phyloP scores from a whole-genome alignment of 53 echinoderm and acorn worm species.

The Astropecten irregularis region DNA sequence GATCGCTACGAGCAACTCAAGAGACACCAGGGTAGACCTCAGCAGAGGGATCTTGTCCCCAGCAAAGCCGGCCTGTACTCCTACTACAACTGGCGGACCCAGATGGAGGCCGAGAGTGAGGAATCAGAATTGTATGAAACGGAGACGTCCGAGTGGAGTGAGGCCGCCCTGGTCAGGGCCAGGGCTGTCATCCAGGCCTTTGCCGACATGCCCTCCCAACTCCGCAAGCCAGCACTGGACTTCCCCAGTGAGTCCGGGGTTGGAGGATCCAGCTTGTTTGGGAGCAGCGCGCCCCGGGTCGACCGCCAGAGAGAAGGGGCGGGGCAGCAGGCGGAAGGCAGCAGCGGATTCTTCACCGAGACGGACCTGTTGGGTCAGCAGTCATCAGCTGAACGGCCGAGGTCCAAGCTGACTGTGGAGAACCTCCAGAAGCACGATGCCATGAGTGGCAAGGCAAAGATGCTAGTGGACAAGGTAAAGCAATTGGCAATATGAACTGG shows the following conservation, averaged over 20 bases:
- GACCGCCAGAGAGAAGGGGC: slow-evolving; percentile 2
- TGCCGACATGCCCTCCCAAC: slow-evolving; percentile 18
- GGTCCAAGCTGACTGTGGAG: slow-evolving; percentile 73
- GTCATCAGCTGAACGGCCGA: slow-evolving; percentile 21
- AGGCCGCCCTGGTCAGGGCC: slow-evolving; percentile 16
- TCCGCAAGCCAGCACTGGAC: slow-evolving; percentile 3
- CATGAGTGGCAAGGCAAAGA: slow-evolving; percentile 49
- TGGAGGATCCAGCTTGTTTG: slow-evolving; percentile 54
- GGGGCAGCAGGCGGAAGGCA: slow-evolving; percentile 52
- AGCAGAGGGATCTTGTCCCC: slow-evolving; percentile 52
- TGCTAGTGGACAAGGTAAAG: neutral
- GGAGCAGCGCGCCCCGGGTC: slow-evolving; percentile 47
- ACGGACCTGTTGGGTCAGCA: slow-evolving; percentile 31
- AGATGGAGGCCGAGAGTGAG: neutral
- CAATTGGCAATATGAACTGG: neutral
- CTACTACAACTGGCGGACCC: slow-evolving; percentile 53
- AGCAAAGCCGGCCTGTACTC: slow-evolving; percentile 54
- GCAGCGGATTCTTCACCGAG: slow-evolving; percentile 73
- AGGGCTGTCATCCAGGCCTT: slow-evolving; percentile 28
- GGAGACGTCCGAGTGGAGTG: slow-evolving; percentile 4
- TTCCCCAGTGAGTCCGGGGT: slow-evolving; percentile 70
- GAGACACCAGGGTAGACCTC: neutral
- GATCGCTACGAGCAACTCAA: slow-evolving; percentile 67
- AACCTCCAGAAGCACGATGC: slow-evolving; percentile 76
- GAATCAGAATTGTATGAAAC: neutral